Base-by-base conservation (phyloP, 2,797 vertebrate genomes). In the Chrosomus eos region DNA sequence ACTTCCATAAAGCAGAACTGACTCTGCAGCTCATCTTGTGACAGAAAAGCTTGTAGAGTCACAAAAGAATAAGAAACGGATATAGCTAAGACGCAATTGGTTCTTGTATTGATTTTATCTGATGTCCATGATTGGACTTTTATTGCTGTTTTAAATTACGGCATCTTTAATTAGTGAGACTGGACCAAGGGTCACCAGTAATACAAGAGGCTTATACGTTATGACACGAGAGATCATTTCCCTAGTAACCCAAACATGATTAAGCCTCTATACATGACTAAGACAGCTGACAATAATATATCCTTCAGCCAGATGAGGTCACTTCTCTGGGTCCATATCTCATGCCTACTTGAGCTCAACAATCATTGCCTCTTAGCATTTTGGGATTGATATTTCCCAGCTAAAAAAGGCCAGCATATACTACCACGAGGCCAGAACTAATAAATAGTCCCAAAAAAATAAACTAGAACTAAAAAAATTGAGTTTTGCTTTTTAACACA, bases 111-210 rank as follows among this genome's bases (percentile, higher is more conserved):
- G 55, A 82, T 74, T 23, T 62, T 11, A 38, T 73, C 70, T 19
- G 40, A 64, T 51, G 53, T 33, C n/a, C 9, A 11, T 60, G 43
- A 60, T 28, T 43, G 1, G 62, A 68, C 62, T 33, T 83, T 76
- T 76, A 76, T 53, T 84, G 33, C 62, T 19, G 51, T n/a, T 43
- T 58, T 82, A 72, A 62, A 60, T 82, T 11, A 62, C n/a, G n/a
- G n/a, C 33, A 6, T 83, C 43, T 75, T 77, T 58, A 58, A 77
- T 83, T 83, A 83, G 45, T 16, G 13, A 31, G 36, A 83, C 36
- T n/a, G 73, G 13, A 77, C 48, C 74, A 83, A 31, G 18, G 43
- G 73, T 77, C 45, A 76, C 5, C 14, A 9, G 62, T 58, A 45
- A 76, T 76, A 77, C 43, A 31, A 43, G 26, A 40, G n/a, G 33